Conservation (phyloP, 2,797 vertebrate species). For the Artibeus jamaicensis region DNA sequence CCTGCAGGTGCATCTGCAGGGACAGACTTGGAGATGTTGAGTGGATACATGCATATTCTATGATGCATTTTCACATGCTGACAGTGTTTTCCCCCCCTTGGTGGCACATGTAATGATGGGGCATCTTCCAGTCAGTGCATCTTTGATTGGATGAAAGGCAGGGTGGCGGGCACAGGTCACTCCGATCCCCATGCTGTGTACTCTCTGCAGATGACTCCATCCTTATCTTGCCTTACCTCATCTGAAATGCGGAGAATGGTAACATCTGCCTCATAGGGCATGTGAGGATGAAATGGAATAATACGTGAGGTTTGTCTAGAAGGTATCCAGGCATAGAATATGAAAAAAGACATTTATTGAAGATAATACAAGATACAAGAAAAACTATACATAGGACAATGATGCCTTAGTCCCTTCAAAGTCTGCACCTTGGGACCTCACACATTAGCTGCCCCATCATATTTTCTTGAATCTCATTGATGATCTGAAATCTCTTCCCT, state of each 20-base stretch:
- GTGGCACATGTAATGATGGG: background rate
- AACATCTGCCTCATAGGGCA: background rate
- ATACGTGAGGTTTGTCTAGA: no score
- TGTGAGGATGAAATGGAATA: background rate
- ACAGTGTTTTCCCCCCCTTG: background rate
- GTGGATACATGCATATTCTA: rapidly evolving
- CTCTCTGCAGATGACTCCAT: rapidly evolving
- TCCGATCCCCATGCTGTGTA: no score
- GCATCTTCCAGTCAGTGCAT: rapidly evolving
- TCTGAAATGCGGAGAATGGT: no score
- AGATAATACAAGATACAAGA: no score
- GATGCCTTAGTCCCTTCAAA: no score
- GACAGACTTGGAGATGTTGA: background rate
- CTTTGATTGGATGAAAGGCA: background rate
- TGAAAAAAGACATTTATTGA: no score
- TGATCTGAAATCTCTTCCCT: no score
- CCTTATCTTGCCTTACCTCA: background rate
- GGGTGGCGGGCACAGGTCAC: background rate
- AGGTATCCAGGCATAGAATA: no score
- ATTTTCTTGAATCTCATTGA: no score
- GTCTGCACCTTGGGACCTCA: no score
- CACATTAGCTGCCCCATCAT: no score
- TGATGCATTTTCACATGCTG: background rate
- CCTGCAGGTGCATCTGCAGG: background rate
- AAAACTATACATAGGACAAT: no score